Base-by-base conservation (phyloP, 2,113 vertebrate genomes). In the Promerops cafer region DNA sequence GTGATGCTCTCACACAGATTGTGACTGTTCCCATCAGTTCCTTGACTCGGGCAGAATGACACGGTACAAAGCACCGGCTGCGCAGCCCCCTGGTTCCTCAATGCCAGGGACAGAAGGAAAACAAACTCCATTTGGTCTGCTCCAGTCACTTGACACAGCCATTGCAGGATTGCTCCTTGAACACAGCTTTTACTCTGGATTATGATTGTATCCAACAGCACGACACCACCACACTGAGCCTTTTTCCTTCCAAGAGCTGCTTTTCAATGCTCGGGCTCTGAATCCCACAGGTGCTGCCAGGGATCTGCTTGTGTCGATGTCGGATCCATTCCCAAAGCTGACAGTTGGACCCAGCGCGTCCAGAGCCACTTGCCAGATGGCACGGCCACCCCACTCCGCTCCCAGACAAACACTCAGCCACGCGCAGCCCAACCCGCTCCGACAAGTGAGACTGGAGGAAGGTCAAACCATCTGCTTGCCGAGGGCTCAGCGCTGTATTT, bases 381-480 rank as follows among this genome's bases (percentile, higher is more conserved):
- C 87, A 72, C 0, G 0, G 78, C 89, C 91, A 44, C 52, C 28
- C 65, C 0, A 6, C 68, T 63, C 84, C 0, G 10, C 57, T 91
- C 85, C 23, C 86, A 91, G 88, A 83, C 89, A 61, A 16, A 42
- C 64, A 2, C 95, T 68, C 83, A 45, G 69, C 9, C 2, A 13
- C 53, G 28, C 28, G 0, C 81, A 76, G 93, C 37, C 53, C 87
- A 53, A 76, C 26, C 83, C 0, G 5, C 93, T 42, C 78, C 11
- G 66, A 93, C 70, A 77, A 75, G 83, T 1, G 7, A 75, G 65
- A 26, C 81, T 44, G 57, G n/a, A 83, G 87, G 57, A 84, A 93
- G 84, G 93, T 77, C 84, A 84, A 79, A 42, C 93, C 89, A 94
- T 95, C 93, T 95, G 91, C 47, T 20, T 37, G 81, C 83, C 1